phyloP scores from a whole-genome alignment of 1,140 invertebrate species.

The Bacillus rossius region DNA sequence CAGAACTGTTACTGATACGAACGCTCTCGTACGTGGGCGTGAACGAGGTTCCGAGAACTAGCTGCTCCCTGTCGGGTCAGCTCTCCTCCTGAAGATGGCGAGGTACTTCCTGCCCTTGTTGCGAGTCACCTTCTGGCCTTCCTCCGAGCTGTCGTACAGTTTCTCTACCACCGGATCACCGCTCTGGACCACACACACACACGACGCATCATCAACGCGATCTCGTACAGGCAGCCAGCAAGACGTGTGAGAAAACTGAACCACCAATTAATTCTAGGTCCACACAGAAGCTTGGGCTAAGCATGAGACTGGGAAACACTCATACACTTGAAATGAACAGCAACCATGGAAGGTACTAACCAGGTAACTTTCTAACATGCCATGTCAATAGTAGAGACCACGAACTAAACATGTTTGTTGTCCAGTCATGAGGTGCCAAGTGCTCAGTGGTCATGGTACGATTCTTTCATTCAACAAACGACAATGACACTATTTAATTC shows the following conservation, averaged over 20 bases:
- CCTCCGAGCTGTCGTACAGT: slow-evolving; percentile 90
- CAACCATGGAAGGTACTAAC: too few species aligned
- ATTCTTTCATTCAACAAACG: too few species aligned
- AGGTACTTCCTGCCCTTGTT: slow-evolving; percentile 92
- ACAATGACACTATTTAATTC: too few species aligned
- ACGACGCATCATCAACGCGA: not conserved
- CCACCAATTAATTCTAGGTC: not conserved
- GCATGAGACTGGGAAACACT: not conserved
- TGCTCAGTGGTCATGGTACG: too few species aligned
- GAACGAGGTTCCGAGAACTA: not conserved
- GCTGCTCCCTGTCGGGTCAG: slow-evolving; percentile 42
- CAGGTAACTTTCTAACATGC: too few species aligned
- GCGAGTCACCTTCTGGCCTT: slow-evolving; percentile 96
- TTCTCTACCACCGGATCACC: slow-evolving; percentile 81
- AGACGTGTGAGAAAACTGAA: not conserved
- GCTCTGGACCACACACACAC: slow-evolving; percentile 48
- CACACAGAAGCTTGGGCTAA: not conserved
- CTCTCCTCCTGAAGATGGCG: slow-evolving; percentile 79
- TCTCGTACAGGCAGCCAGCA: not conserved
- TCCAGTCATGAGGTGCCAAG: too few species aligned
- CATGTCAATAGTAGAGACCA: too few species aligned
- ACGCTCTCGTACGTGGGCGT: too few species aligned
- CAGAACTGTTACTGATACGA: too few species aligned
- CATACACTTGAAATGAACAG: too few species aligned
- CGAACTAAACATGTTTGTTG: too few species aligned